Conservation (phyloP, 1,140 invertebrate genomes). For the Drosophila arizonae region DNA sequence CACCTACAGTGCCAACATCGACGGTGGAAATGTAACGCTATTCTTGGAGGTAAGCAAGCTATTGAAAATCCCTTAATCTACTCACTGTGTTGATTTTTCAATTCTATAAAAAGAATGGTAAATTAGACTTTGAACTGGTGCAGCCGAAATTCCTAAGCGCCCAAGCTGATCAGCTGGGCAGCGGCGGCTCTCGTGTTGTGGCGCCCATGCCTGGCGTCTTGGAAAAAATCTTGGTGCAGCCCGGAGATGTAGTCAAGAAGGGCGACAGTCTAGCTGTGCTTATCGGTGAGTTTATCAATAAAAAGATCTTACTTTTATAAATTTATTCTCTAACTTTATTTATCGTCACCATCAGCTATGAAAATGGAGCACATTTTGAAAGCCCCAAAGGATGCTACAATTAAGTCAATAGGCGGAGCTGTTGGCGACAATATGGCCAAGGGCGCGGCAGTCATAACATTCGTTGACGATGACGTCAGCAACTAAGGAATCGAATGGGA, state of each 20-base stretch:
- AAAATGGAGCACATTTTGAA: conserved; percentile 99
- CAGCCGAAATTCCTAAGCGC: conserved; percentile 84
- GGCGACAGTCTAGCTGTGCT: conserved; percentile 92
- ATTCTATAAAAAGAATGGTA: conserved; percentile 48
- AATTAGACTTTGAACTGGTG: conserved; percentile 65
- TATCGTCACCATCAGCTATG: conserved; percentile 88
- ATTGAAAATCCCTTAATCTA: neutral
- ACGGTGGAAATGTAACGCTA: conserved; percentile 84
- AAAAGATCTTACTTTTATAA: neutral
- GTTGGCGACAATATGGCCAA: conserved; percentile 93
- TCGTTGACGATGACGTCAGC: conserved; percentile 77
- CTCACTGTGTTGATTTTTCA: neutral
- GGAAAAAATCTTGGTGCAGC: conserved; percentile 93
- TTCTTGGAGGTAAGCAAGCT: conserved; percentile 84
- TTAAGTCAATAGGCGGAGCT: conserved; percentile 89
- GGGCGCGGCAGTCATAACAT: conserved; percentile 85
- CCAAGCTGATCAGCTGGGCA: conserved; percentile 65
- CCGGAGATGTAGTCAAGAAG: conserved; percentile 89
- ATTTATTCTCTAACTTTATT: neutral
- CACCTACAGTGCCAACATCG: conserved; percentile 84
- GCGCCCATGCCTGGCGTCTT: conserved; percentile 98
- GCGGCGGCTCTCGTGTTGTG: conserved; percentile 55
- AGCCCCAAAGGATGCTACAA: conserved; percentile 89
- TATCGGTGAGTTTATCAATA: conserved; percentile 83
- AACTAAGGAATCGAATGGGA: conserved; percentile 21